Evolutionary conservation across 2,888 invertebrate genomes (phyloP).

Genomic region (Drosophila mulleri): DNA sequence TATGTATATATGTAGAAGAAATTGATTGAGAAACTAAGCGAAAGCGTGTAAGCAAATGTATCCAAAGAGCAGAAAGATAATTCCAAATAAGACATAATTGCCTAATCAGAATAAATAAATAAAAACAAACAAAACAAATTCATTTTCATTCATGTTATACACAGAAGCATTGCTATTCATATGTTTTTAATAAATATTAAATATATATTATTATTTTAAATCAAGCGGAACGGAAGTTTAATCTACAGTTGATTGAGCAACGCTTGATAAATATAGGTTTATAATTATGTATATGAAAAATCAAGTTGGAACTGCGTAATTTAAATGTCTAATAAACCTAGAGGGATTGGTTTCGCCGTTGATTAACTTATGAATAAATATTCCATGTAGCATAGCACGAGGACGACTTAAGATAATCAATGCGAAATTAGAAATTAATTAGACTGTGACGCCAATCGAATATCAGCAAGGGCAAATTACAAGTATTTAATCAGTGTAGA

Average conservation of each 20-base stretch:
- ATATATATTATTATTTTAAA: neutral
- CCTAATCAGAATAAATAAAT: too few relatives aligned
- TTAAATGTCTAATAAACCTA: conserved; percentile 3
- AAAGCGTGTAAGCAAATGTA: neutral
- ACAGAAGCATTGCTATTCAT: neutral
- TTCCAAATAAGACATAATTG: neutral
- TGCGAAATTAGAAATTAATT: neutral
- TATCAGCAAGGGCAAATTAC: neutral
- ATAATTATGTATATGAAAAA: neutral
- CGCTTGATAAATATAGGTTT: neutral
- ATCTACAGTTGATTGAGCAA: neutral
- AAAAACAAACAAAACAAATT: too few relatives aligned
- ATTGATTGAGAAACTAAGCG: neutral
- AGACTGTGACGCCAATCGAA: too few relatives aligned
- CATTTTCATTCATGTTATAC: neutral
- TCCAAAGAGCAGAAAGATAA: neutral
- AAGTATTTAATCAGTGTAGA: neutral
- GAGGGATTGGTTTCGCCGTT: neutral
- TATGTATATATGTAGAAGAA: neutral
- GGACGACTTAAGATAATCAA: neutral
- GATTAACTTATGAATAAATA: conserved; percentile 7
- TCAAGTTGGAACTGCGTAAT: neutral
- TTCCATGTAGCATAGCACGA: neutral
- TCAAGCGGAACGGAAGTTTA: neutral
- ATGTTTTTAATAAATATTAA: neutral